Base-by-base conservation (phyloP, 2,113 vertebrate genomes). In the Crotalus horridus region DNA sequence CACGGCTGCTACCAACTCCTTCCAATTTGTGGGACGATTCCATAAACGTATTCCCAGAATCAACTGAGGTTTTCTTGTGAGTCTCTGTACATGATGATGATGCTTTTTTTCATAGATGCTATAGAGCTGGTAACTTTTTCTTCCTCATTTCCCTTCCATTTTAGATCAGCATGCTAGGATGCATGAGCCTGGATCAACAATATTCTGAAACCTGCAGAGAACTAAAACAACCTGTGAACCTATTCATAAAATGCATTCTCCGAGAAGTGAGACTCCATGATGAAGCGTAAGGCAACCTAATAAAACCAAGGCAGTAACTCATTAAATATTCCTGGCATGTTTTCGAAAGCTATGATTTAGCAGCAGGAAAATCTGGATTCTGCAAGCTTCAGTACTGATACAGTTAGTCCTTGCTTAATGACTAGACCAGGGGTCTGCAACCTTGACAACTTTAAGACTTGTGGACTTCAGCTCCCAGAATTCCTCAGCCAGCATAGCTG, bases 121-220 rank as follows among this genome's bases (percentile, higher is more conserved):
- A 88, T 86, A 1, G 46, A 56, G 2, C 91, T 56, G 43, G 64
- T 94, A 93, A 0, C 21, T 95, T 96, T 95, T 39, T 95, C 48
- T 7, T 8, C 48, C 95, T 94, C 33, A 39, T 5, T 7, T 39
- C 17, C 55, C 12, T 13, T 86, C 92, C 43, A 29, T 20, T 6
- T 24, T 12, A 91, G 94, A n/a, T 51, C 94, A 85, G 87, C 95
- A 93, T 96, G 95, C 56, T 93, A 39, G 64, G 86, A 91, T 1
- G 0, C 21, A 39, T 88, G 29, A 94, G 88, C 51, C 93, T 97
- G 13, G 39, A 89, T 54, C 33, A 69, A 90, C 33, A 59, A 43
- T 99, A 99, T 89, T 64, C 87, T 17, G 54, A 48, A 20, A n/a
- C 96, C 7, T 99, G 98, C 93, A 64, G 69, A 26, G 93, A 97